These are phyloP conservation scores for Agrotis segetum DNA, from an alignment of 2,888 invertebrate species.

Conservation along the genomic window DNA sequence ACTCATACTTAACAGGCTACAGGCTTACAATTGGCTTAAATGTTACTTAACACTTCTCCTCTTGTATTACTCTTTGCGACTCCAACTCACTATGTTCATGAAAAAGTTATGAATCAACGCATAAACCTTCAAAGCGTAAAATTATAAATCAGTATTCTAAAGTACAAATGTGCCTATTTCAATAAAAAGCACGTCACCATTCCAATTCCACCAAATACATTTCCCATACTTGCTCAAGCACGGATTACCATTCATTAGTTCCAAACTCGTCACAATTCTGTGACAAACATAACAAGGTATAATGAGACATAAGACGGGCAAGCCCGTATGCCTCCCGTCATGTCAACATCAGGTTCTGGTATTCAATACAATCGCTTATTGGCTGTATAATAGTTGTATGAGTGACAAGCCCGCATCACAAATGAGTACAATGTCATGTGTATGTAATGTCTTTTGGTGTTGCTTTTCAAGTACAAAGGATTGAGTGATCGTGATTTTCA, in stretches of 20 bases:
- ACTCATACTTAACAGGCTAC: too few relatives aligned
- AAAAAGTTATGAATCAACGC: too few relatives aligned
- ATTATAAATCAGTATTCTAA: too few relatives aligned
- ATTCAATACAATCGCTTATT: constrained; percentile 66
- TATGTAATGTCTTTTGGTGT: too few relatives aligned
- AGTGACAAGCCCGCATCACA: constrained; percentile 66
- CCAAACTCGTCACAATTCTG: constrained; percentile 26
- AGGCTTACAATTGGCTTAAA: too few relatives aligned
- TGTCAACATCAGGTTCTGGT: constrained; percentile 73
- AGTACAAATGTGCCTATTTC: too few relatives aligned
- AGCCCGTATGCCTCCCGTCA: constrained; percentile 77
- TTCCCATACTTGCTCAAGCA: constrained; percentile 1
- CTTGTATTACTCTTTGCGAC: too few relatives aligned
- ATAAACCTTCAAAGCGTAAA: too few relatives aligned
- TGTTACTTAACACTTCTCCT: too few relatives aligned
- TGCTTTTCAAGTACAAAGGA: too few relatives aligned
- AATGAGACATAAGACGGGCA: constrained; percentile 68
- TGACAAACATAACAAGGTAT: constrained; percentile 66
- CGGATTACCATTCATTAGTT: constrained; percentile 53
- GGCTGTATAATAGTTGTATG: constrained; percentile 62
- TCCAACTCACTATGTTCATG: too few relatives aligned
- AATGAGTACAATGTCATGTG: constrained; percentile 56
- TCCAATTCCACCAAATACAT: not conserved
- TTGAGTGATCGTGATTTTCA: too few relatives aligned
- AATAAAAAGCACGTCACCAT: constrained; percentile 6